Conservation (phyloP, 2,888 invertebrate species). For the Athripsodes cinereus region DNA sequence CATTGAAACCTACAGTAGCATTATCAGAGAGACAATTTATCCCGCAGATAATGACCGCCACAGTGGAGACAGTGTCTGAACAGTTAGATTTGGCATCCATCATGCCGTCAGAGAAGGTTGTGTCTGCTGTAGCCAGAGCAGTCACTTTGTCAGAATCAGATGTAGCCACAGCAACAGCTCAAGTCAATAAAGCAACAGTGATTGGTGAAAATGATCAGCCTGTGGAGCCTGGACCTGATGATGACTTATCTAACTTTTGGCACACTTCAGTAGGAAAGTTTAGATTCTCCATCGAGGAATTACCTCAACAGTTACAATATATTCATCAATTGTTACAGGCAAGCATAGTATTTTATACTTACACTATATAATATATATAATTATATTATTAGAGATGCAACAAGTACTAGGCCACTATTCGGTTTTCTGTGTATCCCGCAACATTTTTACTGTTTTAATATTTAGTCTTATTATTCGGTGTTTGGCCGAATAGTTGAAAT, state of each 20-base stretch:
- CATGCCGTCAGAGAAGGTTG: constrained; percentile 68
- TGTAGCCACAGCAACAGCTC: constrained; percentile 64
- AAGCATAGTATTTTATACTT: too few relatives aligned
- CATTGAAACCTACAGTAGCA: too few relatives aligned
- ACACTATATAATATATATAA: too few relatives aligned
- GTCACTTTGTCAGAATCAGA: constrained; percentile 86
- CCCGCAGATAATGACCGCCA: constrained; percentile 84
- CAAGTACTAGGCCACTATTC: too few relatives aligned
- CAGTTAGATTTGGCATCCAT: constrained; percentile 84
- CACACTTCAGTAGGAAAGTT: constrained; percentile 90
- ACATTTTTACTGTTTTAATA: too few relatives aligned
- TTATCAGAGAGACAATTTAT: too few relatives aligned
- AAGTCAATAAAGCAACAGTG: constrained; percentile 70
- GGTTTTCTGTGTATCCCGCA: too few relatives aligned
- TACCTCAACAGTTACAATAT: constrained; percentile 89
- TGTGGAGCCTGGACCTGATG: constrained; percentile 62
- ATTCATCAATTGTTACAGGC: constrained; percentile 86
- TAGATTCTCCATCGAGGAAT: constrained; percentile 80
- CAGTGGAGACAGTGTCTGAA: constrained; percentile 90
- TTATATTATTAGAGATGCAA: too few relatives aligned
- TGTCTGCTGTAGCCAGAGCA: constrained; percentile 77
- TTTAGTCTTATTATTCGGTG: too few relatives aligned
- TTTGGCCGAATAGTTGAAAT: too few relatives aligned
- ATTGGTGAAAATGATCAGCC: constrained; percentile 71
- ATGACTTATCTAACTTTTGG: constrained; percentile 83